Evolutionary conservation across 2,113 vertebrate genomes (phyloP).

Genomic region (Pyrgilauda ruficollis): DNA sequence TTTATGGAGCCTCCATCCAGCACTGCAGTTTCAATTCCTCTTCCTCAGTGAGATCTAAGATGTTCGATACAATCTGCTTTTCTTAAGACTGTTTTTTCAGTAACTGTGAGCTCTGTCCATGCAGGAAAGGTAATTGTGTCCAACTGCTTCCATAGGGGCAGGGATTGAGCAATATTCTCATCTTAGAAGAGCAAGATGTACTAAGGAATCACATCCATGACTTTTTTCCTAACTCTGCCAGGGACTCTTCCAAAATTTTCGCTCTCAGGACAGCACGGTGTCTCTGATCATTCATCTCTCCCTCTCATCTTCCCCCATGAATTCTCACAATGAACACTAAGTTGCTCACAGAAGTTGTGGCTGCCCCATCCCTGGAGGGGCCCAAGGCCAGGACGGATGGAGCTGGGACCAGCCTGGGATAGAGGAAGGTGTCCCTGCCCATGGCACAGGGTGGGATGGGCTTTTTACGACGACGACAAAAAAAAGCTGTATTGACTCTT

Average conservation of each 20-base stretch:
- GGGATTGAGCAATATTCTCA: accelerated
- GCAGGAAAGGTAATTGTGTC: background rate
- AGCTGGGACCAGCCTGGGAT: background rate
- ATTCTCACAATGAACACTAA: background rate
- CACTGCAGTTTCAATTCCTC: background rate
- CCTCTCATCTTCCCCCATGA: accelerated
- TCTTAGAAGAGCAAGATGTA: accelerated
- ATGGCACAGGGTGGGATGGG: background rate
- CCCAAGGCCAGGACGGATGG: background rate
- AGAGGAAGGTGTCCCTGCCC: background rate
- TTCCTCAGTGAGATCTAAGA: background rate
- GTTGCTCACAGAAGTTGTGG: background rate
- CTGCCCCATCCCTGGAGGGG: background rate
- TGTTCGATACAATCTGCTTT: background rate
- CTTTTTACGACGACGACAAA: background rate
- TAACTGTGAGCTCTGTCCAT: background rate
- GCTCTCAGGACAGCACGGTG: accelerated
- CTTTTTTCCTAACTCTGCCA: background rate
- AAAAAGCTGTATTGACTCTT: accelerated
- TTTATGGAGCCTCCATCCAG: background rate
- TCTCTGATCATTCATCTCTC: background rate
- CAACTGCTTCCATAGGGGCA: background rate
- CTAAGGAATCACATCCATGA: background rate
- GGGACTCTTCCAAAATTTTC: background rate
- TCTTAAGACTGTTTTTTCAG: background rate